phyloP scores from a whole-genome alignment of 1,140 invertebrate species.

The Scaptomyza pallida region DNA sequence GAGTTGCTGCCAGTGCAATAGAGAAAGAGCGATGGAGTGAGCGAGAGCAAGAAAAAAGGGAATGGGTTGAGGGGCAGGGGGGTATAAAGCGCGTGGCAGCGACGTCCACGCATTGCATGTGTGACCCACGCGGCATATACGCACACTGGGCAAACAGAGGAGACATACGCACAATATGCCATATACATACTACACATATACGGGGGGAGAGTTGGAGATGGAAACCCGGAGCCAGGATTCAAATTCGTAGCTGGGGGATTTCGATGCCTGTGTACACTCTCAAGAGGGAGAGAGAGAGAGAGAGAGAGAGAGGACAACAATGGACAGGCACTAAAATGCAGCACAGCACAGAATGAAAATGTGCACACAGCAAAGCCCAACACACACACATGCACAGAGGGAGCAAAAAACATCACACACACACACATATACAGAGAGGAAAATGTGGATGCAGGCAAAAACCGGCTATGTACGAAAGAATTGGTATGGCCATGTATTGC shows the following conservation, averaged over 20 bases:
- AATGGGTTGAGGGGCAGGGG: too few species aligned
- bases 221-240: background rate
- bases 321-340: constrained; percentile 71
- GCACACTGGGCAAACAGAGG: constrained; percentile 29
- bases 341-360: constrained; percentile 59
- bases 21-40: constrained; percentile 2
- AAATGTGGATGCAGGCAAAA: constrained; percentile 14
- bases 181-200: constrained; percentile 38
- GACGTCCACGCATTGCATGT: constrained; percentile 30
- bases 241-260: constrained; percentile 7
- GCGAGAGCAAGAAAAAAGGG: constrained; percentile 9
- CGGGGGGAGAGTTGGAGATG: background rate
- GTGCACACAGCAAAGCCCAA: constrained; percentile 37
- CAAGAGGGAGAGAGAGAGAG: constrained; percentile 8
- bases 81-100: constrained; percentile 17
- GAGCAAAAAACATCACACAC: background rate
- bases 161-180: constrained; percentile 57
- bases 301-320: constrained; percentile 36
- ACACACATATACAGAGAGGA: constrained; percentile 8
- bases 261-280: background rate
- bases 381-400: constrained; percentile 6
- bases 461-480: constrained; percentile 65
- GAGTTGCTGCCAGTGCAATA: background rate
- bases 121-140: constrained; percentile 32
- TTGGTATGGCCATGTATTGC: constrained; percentile 58